Base-by-base conservation (phyloP, 2,797 vertebrate species). In the Otolemur crassicaudatus region DNA sequence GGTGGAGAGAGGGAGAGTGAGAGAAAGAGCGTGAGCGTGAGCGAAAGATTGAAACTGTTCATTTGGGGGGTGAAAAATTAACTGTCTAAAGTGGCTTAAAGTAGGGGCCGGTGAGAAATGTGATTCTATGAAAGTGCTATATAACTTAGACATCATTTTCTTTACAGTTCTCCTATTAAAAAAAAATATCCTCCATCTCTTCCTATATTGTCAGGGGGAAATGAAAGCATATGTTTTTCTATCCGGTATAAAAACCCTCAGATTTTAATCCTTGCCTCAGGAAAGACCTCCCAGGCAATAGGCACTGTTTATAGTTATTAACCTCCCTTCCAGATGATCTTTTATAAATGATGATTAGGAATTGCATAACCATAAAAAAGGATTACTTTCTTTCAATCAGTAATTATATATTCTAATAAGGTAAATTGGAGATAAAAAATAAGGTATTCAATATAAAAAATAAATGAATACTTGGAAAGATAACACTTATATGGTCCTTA, bases 401-500 rank as follows among this genome's bases (percentile, higher is more conserved):
- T 56, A 63, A 63, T 34, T 77, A 63, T 10, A 69, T 72, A 76
- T 58, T 94, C 43, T 65, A 58, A 77, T 13, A 29, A 72, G 22
- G 4, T 17, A 89, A 82, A 56, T 3, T 69, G 31, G 65, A n/a
- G 31, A 67, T 31, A 9, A 67, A 67, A n/a, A n/a, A 67, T 67
- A 67, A n/a, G 20, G 34, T 72, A 49, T 86, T 5, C 27, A 79
- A 31, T 17, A 82, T 82, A 22, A 60, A 65, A 85, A 91, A 13
- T 37, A 40, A 84, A 76, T 3, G 1, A 56, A 72, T 43, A 69
- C 86, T 19, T 34, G 17, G 10, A 12, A 87, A 82, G 46, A 58
- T 31, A 94, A 25, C 6, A 29, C 13, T 73, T 84, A 90, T 76
- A 81, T 75, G 65, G 86, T 70, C 40, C 40, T 95, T 82, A 34